Conservation (phyloP, 2,113 vertebrate species). For the Merops nubicus region DNA sequence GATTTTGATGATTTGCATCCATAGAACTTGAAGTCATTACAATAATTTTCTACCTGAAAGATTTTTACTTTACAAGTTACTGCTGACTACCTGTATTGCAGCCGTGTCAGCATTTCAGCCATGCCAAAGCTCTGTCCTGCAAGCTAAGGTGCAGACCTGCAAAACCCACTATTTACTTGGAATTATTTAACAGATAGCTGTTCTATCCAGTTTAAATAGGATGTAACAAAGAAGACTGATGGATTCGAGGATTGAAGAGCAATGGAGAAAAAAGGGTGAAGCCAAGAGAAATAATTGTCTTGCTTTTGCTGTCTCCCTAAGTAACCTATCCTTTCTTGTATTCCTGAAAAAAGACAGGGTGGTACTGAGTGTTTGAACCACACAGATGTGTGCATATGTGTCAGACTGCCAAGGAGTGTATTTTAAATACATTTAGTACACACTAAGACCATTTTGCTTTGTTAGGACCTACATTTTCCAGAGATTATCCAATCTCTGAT, state of each 20-base stretch:
- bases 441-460: not conserved
- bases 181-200: not conserved
- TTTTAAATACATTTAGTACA: no score
- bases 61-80: not conserved
- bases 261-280: not conserved
- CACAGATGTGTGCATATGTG: fast-evolving
- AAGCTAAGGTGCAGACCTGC: not conserved
- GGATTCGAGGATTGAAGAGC: not conserved
- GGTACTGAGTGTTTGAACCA: not conserved
- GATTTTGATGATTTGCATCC: not conserved
- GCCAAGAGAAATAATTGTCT: not conserved
- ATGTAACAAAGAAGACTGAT: not conserved
- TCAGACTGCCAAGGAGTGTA: not conserved
- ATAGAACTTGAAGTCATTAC: not conserved
- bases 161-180: not conserved
- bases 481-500: not conserved
- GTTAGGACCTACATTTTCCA: not conserved
- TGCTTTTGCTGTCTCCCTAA: not conserved
- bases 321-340: not conserved
- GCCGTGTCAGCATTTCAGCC: not conserved
- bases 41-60: not conserved
- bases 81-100: not conserved
- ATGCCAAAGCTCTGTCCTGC: not conserved
- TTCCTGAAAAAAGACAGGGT: not conserved
- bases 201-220: not conserved